A percentile compares a stretch with the other conserved stretches of the same genome.
Conservation (phyloP, 2,113 vertebrate species). For the Centrocercus urophasianus region DNA sequence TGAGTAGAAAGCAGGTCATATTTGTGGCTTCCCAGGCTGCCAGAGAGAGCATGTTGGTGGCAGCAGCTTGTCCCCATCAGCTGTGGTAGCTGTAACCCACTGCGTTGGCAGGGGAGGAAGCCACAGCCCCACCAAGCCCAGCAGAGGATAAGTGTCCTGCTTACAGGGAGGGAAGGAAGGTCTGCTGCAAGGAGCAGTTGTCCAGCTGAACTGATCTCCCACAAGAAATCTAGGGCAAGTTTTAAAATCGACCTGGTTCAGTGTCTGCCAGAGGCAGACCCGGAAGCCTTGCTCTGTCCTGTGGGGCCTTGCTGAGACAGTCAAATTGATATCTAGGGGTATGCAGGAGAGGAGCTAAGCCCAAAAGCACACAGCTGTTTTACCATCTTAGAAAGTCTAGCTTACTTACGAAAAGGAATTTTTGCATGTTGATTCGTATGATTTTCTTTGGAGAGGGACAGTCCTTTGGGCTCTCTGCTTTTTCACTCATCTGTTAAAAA, state of each 20-base stretch:
- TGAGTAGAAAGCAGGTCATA: background rate
- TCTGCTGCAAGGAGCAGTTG: background rate
- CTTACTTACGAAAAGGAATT: background rate
- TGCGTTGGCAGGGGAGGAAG: background rate
- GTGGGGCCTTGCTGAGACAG: background rate
- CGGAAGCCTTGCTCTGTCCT: background rate
- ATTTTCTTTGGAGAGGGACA: constrained; percentile 52
- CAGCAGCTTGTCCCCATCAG: background rate
- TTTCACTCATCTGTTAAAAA: constrained; percentile 65
- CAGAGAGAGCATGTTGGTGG: rapidly evolving
- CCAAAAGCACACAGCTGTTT: constrained; percentile 45
- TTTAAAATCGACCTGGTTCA: background rate
- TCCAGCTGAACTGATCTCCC: rapidly evolving
- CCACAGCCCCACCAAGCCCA: background rate
- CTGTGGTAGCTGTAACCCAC: background rate
- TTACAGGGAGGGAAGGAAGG: background rate
- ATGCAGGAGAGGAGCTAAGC: constrained; percentile 2
- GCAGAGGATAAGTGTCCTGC: background rate
- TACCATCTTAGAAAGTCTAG: background rate
- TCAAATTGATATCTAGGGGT: background rate
- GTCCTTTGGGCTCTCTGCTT: constrained; percentile 61
- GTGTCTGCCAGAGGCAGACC: background rate
- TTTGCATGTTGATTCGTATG: constrained; percentile 57
- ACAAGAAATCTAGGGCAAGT: background rate
- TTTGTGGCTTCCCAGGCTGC: background rate